Conservation (phyloP, 2,888 invertebrate species). For the Cistogaster globosa region DNA sequence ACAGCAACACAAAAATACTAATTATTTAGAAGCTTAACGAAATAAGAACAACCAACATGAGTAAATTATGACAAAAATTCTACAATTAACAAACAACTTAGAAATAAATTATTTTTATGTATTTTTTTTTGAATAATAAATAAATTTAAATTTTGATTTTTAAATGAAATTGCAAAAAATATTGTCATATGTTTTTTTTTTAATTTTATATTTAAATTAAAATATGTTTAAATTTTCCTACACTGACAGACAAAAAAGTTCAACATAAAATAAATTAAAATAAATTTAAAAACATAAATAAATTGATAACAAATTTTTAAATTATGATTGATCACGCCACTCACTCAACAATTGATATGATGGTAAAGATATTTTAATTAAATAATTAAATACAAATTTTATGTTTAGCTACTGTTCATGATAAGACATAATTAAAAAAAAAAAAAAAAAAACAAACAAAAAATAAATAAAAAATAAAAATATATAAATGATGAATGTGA, state of each 20-base stretch:
- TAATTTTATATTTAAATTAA: background rate
- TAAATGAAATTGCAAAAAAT: background rate
- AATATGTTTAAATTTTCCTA: background rate
- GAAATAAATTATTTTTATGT: slow-evolving; percentile 37
- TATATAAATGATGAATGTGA: slow-evolving; percentile 20
- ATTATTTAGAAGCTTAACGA: slow-evolving; percentile 33
- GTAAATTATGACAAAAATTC: slow-evolving; percentile 26
- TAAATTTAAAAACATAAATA: no score
- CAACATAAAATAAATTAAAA: background rate
- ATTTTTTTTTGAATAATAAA: background rate
- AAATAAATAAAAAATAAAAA: background rate
- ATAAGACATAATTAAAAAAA: slow-evolving; percentile 59
- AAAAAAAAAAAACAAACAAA: slow-evolving; percentile 1
- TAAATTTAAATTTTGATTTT: background rate
- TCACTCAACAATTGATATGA: slow-evolving; percentile 1
- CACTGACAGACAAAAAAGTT: background rate
- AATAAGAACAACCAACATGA: slow-evolving; percentile 31
- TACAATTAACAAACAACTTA: slow-evolving; percentile 31
- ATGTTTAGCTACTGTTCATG: slow-evolving; percentile 63
- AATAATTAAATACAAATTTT: slow-evolving; percentile 46
- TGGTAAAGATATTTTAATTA: slow-evolving; percentile 50
- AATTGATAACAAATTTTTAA: slow-evolving; percentile 22
- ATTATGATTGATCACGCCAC: slow-evolving; percentile 58
- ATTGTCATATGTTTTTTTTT: background rate
- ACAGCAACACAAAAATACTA: slow-evolving; percentile 35